Conservation (phyloP, 2,113 vertebrate genomes). For the Spea multiplicata region DNA sequence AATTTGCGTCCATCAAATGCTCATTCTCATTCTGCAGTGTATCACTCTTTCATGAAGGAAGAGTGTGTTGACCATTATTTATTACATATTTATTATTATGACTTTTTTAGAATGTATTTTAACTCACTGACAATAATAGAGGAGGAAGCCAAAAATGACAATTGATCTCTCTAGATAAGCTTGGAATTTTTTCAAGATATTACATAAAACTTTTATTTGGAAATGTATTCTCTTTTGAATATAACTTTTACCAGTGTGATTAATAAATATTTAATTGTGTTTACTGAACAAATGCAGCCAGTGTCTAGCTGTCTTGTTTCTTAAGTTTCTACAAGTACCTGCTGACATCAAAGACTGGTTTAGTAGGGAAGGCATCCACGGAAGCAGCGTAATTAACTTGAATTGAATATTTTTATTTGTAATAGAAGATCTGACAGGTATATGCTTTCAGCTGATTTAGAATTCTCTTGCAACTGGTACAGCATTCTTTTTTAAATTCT, state of each 20-base stretch:
- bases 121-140: no score
- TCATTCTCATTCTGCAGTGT: no score
- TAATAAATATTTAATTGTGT: conserved; percentile 66
- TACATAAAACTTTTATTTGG: conserved; percentile 58
- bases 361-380: conserved; percentile 64
- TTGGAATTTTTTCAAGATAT: not conserved
- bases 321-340: conserved; percentile 57
- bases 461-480: conserved; percentile 69
- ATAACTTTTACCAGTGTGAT: conserved; percentile 43
- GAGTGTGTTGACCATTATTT: no score
- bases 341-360: conserved; percentile 65
- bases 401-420: conserved; percentile 61
- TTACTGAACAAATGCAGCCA: conserved; percentile 66
- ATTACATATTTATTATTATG: no score
- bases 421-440: conserved; percentile 60
- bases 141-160: not conserved
- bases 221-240: conserved; percentile 21
- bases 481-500: conserved; percentile 68
- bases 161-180: not conserved
- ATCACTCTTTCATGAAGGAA: no score
- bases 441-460: conserved; percentile 59
- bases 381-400: conserved; percentile 63
- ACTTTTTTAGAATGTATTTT: no score
- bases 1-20: no score
- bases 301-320: conserved; percentile 65